These are phyloP conservation scores for Conistra vaccinii DNA, from an alignment of 2,888 invertebrate species.

Conservation along the genomic window DNA sequence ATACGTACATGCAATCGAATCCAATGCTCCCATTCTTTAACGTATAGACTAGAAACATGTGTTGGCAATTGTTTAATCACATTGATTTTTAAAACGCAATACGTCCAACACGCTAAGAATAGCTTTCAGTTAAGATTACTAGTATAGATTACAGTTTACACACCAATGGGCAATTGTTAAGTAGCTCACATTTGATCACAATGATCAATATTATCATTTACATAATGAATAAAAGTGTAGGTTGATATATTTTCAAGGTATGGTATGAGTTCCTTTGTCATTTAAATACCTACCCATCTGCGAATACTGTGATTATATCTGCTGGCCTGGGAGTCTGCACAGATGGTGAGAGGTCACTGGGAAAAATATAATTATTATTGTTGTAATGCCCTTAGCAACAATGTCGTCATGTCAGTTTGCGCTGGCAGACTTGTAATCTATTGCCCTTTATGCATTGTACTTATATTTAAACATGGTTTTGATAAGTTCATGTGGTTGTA, in stretches of 20 bases:
- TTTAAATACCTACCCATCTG: constrained; percentile 38
- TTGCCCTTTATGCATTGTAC: constrained; percentile 27
- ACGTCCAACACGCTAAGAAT: constrained; percentile 35
- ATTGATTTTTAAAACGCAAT: constrained; percentile 61
- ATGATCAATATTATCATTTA: constrained; percentile 25
- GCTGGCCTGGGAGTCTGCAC: constrained; percentile 18
- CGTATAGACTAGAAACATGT: constrained; percentile 38
- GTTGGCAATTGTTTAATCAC: constrained; percentile 44
- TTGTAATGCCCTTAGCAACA: constrained; percentile 37
- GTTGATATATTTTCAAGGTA: constrained; percentile 22
- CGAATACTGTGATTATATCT: constrained; percentile 28
- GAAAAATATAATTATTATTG: constrained; percentile 6
- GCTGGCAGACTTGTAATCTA: constrained; percentile 26
- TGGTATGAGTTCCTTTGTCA: constrained; percentile 42
- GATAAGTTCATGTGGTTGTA: constrained; percentile 16
- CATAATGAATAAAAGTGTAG: constrained; percentile 1
- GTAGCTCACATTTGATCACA: not conserved
- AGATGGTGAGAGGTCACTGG: constrained; percentile 34
- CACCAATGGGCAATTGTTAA: constrained; percentile 26
- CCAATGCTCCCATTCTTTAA: constrained; percentile 43
- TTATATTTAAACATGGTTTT: constrained; percentile 15
- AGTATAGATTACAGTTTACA: constrained; percentile 51
- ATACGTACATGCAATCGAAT: not conserved
- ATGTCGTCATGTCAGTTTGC: constrained; percentile 36
- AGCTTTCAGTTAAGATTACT: constrained; percentile 51